These are phyloP conservation scores for Acropora yongei DNA, from an alignment of 64 coral and sea anemone genomes.

Conservation along the genomic window DNA sequence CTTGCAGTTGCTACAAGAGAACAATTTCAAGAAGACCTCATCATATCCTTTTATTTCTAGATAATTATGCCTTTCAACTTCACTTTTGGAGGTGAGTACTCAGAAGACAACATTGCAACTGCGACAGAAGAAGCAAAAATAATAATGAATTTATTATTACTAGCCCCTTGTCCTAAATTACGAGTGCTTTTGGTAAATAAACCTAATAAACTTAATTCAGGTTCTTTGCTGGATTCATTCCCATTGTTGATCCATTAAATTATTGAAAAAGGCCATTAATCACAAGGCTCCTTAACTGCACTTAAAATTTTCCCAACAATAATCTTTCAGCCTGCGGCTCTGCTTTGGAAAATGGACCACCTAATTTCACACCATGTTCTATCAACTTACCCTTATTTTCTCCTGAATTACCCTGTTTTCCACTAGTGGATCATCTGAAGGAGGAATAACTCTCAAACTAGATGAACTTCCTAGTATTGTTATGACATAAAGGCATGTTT, in stretches of 20 bases:
- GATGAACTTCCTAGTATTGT: background rate
- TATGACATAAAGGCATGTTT: background rate
- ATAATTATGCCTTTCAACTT: background rate
- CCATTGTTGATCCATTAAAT: too few relatives aligned
- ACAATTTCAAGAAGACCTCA: background rate
- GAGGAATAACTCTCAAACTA: slow-evolving; percentile 1
- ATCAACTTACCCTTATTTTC: background rate
- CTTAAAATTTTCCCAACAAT: background rate
- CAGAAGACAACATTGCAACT: too few relatives aligned
- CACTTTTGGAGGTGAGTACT: too few relatives aligned
- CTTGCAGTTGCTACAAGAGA: slow-evolving; percentile 24
- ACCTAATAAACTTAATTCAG: too few relatives aligned
- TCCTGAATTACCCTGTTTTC: background rate
- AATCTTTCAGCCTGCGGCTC: background rate
- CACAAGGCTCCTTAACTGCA: background rate
- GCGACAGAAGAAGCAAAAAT: too few relatives aligned
- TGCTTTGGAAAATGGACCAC: background rate
- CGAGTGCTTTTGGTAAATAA: too few relatives aligned
- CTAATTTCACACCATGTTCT: background rate
- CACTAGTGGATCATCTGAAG: background rate
- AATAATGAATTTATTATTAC: too few relatives aligned
- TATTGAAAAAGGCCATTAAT: background rate
- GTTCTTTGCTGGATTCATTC: too few relatives aligned
- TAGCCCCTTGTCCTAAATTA: too few relatives aligned
- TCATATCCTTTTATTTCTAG: slow-evolving; percentile 33